These are phyloP conservation scores for Callithrix jacchus DNA, from an alignment of 2,113 vertebrate genomes.

Conservation along the genomic window DNA sequence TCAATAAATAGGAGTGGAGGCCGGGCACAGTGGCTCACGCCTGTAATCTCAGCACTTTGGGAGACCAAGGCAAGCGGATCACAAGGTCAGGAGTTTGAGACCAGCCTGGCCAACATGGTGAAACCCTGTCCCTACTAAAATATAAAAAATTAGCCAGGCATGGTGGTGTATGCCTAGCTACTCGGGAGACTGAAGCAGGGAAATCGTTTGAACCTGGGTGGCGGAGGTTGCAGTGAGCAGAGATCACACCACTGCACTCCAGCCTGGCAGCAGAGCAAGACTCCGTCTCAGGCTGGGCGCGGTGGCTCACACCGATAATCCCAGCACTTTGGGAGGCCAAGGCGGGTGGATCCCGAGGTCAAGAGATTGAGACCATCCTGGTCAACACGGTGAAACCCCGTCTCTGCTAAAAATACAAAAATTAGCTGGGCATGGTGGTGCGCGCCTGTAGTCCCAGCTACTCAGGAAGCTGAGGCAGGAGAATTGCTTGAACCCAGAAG, in stretches of 20 bases:
- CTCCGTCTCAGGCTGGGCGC: neutral
- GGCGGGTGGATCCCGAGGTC: fast-evolving
- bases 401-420: neutral
- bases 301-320: too few species aligned
- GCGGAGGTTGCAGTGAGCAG: too few species aligned
- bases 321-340: neutral
- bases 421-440: neutral
- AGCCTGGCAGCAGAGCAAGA: too few species aligned
- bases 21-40: neutral
- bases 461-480: too few species aligned
- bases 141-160: neutral
- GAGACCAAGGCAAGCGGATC: fast-evolving
- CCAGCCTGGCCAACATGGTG: neutral
- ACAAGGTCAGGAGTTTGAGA: neutral
- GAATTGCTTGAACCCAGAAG: too few species aligned
- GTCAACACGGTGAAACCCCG: neutral
- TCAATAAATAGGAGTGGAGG: neutral
- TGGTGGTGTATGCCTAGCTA: neutral
- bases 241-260: too few species aligned
- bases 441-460: too few species aligned
- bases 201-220: too few species aligned
- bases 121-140: neutral
- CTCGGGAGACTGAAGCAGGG: too few species aligned
- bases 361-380: neutral
- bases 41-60: neutral